These are phyloP conservation scores for Sebastes trivittatus DNA, from an alignment of 2,797 vertebrate genomes.

Conservation along the genomic window DNA sequence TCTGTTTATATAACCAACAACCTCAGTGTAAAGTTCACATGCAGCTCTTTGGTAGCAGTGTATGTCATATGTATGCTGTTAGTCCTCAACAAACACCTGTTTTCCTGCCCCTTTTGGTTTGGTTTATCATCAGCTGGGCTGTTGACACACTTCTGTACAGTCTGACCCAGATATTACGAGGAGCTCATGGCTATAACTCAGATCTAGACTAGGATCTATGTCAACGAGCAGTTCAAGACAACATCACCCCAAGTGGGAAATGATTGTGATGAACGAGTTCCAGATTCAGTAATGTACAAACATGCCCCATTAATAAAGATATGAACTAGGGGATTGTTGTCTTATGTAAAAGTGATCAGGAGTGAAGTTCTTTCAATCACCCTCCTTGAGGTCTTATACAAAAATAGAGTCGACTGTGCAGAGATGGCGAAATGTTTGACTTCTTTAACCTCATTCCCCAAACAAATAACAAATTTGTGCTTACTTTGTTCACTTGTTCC, in stretches of 20 bases:
- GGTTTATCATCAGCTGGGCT: neutral
- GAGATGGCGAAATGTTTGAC: neutral
- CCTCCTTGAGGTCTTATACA: neutral
- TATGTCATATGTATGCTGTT: neutral
- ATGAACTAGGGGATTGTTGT: neutral
- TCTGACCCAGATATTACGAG: neutral
- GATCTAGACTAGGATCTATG: neutral
- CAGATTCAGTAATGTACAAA: conserved; percentile 7
- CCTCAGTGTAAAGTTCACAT: neutral
- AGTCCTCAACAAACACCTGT: neutral
- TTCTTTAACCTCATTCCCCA: neutral
- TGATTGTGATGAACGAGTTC: neutral
- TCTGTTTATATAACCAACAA: neutral
- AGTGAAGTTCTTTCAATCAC: neutral
- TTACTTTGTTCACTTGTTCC: neutral
- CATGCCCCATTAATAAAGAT: conserved; percentile 11
- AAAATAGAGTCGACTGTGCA: neutral
- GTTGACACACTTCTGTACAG: neutral
- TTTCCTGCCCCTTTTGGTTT: neutral
- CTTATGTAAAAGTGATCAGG: conserved; percentile 15
- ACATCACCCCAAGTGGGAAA: neutral
- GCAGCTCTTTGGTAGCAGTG: neutral
- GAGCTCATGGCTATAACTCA: neutral
- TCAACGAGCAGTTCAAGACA: neutral
- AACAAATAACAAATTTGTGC: neutral